Percentiles rank a stretch among this genome's conserved stretches.
phyloP scores from a whole-genome alignment of 2,888 invertebrate species.

The Cheilosia pagana region DNA sequence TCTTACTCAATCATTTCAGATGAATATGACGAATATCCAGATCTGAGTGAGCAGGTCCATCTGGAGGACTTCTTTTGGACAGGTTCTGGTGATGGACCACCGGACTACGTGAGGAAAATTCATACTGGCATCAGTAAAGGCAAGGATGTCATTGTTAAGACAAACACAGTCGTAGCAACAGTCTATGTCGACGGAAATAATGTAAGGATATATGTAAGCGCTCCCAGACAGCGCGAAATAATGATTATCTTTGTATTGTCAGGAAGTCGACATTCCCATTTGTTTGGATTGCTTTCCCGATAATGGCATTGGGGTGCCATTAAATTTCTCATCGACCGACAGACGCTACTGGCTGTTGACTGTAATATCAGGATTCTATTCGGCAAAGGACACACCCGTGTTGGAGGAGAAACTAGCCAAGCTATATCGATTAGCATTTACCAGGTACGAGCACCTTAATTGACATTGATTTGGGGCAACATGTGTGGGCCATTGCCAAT shows the following conservation, averaged over 20 bases:
- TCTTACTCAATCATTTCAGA: slow-evolving; percentile 76
- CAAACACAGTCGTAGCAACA: slow-evolving; percentile 89
- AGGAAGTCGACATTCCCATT: slow-evolving; percentile 83
- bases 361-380: slow-evolving; percentile 86
- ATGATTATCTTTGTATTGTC: slow-evolving; percentile 21
- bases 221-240: slow-evolving; percentile 13
- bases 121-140: slow-evolving; percentile 85
- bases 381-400: slow-evolving; percentile 86
- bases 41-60: slow-evolving; percentile 81
- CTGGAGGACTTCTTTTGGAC: slow-evolving; percentile 96
- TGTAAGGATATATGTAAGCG: slow-evolving; percentile 77
- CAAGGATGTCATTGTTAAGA: slow-evolving; percentile 86
- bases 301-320: slow-evolving; percentile 80
- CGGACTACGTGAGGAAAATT: slow-evolving; percentile 83
- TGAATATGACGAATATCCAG: slow-evolving; percentile 80
- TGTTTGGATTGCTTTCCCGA: slow-evolving; percentile 81
- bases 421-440: slow-evolving; percentile 91
- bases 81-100: slow-evolving; percentile 92
- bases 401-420: slow-evolving; percentile 90
- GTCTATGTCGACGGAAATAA: slow-evolving; percentile 86
- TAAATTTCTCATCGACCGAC: slow-evolving; percentile 84
- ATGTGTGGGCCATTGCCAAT: neutral
- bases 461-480: neutral
- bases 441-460: slow-evolving; percentile 85
- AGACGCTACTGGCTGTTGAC: slow-evolving; percentile 92